phyloP scores from a whole-genome alignment of 2,888 invertebrate species.

The Temnothorax ravouxi region DNA sequence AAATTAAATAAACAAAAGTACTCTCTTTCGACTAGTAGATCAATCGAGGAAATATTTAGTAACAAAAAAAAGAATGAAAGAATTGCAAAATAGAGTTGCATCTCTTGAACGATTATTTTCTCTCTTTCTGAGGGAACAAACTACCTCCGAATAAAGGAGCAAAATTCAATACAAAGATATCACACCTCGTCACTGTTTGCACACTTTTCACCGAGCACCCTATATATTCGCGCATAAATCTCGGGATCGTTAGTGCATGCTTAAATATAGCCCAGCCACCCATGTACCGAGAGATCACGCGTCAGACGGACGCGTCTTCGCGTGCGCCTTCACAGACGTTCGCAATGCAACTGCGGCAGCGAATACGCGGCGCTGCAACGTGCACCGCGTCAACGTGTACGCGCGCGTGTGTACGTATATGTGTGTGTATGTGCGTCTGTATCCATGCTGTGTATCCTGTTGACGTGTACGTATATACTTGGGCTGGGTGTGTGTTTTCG shows the following conservation, averaged over 20 bases:
- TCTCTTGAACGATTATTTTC: background rate
- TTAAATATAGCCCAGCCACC: conserved; percentile 3
- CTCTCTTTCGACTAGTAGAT: too few relatives aligned
- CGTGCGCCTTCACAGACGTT: conserved; percentile 53
- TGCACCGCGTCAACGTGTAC: conserved; percentile 37
- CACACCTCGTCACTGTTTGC: background rate
- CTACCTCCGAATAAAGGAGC: background rate
- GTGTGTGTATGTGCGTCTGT: background rate
- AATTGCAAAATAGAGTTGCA: background rate
- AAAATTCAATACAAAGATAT: background rate
- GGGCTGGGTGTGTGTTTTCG: background rate
- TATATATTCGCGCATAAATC: background rate
- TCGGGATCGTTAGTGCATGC: background rate
- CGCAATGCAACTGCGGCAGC: conserved; percentile 52
- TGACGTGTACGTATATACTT: background rate
- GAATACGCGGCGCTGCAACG: conserved; percentile 52
- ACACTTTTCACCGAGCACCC: conserved; percentile 22
- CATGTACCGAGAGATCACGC: background rate
- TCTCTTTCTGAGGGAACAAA: background rate
- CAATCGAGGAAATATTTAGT: background rate
- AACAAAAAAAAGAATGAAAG: background rate
- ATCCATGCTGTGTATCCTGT: background rate
- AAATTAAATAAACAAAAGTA: background rate
- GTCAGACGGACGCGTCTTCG: conserved; percentile 21
- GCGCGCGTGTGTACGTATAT: background rate